These are phyloP conservation scores for Acanthosepion lycidas DNA, from an alignment of 2,888 invertebrate species.

Conservation along the genomic window DNA sequence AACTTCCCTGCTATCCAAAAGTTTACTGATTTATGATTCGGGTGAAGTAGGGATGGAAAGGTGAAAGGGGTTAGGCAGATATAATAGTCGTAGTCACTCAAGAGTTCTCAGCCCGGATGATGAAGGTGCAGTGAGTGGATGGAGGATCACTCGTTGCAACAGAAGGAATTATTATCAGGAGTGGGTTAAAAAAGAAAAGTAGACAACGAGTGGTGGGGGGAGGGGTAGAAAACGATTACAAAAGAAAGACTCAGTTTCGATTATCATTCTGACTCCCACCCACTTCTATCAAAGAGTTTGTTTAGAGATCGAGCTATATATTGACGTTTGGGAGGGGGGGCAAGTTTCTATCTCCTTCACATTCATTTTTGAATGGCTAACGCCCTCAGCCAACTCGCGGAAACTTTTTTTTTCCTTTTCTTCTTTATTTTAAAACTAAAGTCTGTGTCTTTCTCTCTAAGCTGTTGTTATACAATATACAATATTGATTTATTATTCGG, in stretches of 20 bases:
- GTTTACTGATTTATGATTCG: neutral
- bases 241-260: neutral
- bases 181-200: neutral
- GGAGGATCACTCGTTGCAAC: neutral
- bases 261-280: no score
- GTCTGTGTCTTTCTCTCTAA: neutral
- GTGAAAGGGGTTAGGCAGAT: neutral
- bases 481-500: neutral
- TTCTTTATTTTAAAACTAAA: neutral
- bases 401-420: neutral
- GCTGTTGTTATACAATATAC: neutral
- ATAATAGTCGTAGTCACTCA: neutral
- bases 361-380: no score
- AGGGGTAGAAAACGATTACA: neutral
- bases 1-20: neutral
- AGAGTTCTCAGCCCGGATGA: neutral
- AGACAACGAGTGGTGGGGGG: neutral
- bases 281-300: neutral
- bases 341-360: no score
- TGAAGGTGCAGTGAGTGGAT: no score
- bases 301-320: neutral
- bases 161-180: constrained; percentile 1
- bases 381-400: no score
- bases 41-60: neutral
- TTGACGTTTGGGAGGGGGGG: no score